Evolutionary conservation across 2,113 vertebrate species (phyloP).

Genomic region (Jacana jacana): DNA sequence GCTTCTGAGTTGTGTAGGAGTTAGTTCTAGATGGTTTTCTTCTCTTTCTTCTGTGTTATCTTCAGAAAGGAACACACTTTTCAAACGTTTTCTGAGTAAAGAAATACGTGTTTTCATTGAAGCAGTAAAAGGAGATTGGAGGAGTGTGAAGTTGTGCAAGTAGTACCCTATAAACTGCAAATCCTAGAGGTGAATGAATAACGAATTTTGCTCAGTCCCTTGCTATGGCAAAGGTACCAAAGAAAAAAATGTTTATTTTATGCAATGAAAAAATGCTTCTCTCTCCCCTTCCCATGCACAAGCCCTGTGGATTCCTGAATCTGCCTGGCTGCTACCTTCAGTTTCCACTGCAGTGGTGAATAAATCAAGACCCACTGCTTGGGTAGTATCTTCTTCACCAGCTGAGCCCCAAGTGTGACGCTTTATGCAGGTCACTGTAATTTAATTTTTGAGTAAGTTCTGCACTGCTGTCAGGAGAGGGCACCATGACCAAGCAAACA

Average conservation of each 20-base stretch:
- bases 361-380: accelerated
- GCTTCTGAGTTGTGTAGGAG: background rate
- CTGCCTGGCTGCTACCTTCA: background rate
- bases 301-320: background rate
- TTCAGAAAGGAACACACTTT: background rate
- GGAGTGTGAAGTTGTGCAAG: background rate
- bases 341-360: accelerated
- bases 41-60: background rate
- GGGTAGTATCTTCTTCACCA: background rate
- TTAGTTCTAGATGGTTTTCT: background rate
- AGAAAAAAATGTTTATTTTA: background rate
- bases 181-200: background rate
- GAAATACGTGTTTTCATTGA: background rate
- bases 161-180: background rate
- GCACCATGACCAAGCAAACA: slow-evolving; percentile 4
- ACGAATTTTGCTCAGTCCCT: background rate
- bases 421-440: accelerated
- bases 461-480: slow-evolving; percentile 7
- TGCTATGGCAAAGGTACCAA: background rate
- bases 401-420: background rate
- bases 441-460: background rate
- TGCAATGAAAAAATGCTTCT: background rate
- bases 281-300: background rate
- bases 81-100: background rate
- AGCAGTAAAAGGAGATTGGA: background rate